phyloP scores from a whole-genome alignment of 2,888 invertebrate species.

The Drosophila cognata region DNA sequence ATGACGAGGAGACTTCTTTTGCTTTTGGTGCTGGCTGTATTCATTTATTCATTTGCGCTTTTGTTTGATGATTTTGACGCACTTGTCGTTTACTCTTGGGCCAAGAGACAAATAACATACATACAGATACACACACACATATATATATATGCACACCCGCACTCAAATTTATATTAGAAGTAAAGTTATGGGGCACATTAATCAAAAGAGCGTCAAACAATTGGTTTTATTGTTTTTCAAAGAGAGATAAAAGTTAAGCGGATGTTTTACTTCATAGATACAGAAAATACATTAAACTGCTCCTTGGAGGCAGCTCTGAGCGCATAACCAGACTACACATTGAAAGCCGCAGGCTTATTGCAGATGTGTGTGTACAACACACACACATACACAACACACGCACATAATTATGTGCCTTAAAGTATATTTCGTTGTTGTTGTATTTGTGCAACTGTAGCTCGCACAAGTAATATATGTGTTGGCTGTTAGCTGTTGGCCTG shows the following conservation, averaged over 20 bases:
- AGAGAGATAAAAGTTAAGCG: constrained; percentile 28
- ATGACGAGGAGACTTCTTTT: constrained; percentile 17
- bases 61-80: constrained; percentile 72
- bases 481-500: constrained; percentile 22
- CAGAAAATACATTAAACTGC: constrained; percentile 18
- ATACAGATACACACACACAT: not conserved
- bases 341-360: constrained; percentile 46
- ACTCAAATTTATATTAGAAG: not conserved
- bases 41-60: constrained; percentile 70
- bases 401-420: constrained; percentile 52
- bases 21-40: constrained; percentile 43
- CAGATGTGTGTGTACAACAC: constrained; percentile 31
- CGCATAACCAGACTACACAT: constrained; percentile 43
- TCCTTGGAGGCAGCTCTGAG: constrained; percentile 28
- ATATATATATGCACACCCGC: not conserved
- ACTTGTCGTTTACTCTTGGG: constrained; percentile 55
- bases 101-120: constrained; percentile 26
- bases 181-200: not conserved
- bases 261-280: constrained; percentile 32
- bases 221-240: constrained; percentile 21
- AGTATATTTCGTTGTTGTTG: constrained; percentile 49
- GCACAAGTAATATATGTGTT: constrained; percentile 40
- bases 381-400: constrained; percentile 21
- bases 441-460: constrained; percentile 61
- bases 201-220: constrained; percentile 15